Conservation (phyloP, 2,888 invertebrate genomes). For the Eristalinus sepulchralis region DNA sequence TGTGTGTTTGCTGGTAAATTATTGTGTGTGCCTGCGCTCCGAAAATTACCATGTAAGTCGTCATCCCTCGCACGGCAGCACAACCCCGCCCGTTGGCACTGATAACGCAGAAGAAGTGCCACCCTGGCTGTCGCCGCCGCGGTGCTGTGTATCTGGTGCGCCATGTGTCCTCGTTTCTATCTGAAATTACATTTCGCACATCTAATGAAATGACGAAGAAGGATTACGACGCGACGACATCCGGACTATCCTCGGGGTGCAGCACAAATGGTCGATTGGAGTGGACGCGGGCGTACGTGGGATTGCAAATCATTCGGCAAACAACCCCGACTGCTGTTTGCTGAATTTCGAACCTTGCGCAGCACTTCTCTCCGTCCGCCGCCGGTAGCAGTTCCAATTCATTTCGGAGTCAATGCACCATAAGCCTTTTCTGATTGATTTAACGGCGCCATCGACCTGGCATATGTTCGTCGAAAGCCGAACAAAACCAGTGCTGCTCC, state of each 20-base stretch:
- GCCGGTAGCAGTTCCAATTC: background rate
- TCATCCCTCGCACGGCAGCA: background rate
- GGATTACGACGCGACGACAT: slow-evolving; percentile 49
- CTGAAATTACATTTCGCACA: slow-evolving; percentile 68
- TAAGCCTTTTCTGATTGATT: slow-evolving; percentile 42
- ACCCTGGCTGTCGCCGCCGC: background rate
- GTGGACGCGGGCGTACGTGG: background rate
- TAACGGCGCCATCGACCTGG: background rate
- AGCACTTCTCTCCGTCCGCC: background rate
- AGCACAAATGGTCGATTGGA: too few species aligned
- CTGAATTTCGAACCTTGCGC: background rate
- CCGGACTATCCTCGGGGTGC: slow-evolving; percentile 1
- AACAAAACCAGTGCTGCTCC: background rate
- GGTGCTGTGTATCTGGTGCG: slow-evolving; percentile 25
- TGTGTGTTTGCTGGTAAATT: slow-evolving; percentile 17
- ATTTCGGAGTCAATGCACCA: slow-evolving; percentile 18
- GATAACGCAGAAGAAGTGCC: background rate
- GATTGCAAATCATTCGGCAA: slow-evolving; percentile 41
- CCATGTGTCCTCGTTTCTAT: slow-evolving; percentile 62
- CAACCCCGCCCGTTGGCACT: slow-evolving; percentile 17
- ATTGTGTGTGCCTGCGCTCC: slow-evolving; percentile 41
- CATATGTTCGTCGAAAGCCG: background rate
- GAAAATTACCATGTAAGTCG: slow-evolving; percentile 55
- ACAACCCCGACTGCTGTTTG: background rate
- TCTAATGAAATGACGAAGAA: slow-evolving; percentile 67